Evolutionary conservation across 2,113 vertebrate species (phyloP).

Genomic region (Nesogale talazaci): DNA sequence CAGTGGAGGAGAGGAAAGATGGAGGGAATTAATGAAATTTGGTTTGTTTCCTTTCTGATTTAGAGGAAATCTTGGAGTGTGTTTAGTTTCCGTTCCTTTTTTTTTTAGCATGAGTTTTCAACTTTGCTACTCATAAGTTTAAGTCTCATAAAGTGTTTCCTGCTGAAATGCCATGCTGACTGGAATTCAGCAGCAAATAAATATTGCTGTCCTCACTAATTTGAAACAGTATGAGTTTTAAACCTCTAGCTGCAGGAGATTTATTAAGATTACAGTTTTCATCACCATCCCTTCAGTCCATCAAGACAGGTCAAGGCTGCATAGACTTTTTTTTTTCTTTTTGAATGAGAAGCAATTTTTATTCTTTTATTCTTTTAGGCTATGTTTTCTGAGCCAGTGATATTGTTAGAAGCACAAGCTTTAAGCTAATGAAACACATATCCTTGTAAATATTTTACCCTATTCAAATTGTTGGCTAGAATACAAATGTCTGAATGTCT

Average conservation of each 20-base stretch:
- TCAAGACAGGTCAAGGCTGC: constrained; percentile 81
- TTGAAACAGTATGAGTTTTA: constrained; percentile 88
- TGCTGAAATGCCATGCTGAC: constrained; percentile 85
- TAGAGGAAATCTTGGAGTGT: constrained; percentile 53
- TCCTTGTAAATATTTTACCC: constrained; percentile 61
- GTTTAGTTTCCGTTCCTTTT: constrained; percentile 59
- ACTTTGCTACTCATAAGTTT: constrained; percentile 81
- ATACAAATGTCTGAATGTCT: constrained; percentile 9
- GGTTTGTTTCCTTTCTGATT: constrained; percentile 42
- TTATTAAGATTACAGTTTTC: constrained; percentile 88
- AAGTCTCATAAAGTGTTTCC: constrained; percentile 85
- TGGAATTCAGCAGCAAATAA: constrained; percentile 86
- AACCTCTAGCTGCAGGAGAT: constrained; percentile 85
- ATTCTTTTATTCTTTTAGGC: constrained; percentile 77
- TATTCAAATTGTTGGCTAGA: constrained; percentile 41
- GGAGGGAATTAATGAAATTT: constrained; percentile 18
- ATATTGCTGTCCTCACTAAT: constrained; percentile 89
- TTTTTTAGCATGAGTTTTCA: constrained; percentile 69
- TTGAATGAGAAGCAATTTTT: constrained; percentile 66
- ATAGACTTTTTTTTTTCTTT: constrained; percentile 70
- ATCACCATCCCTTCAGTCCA: constrained; percentile 81
- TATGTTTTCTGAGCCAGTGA: not conserved
- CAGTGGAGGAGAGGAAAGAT: not conserved
- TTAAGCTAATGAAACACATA: constrained; percentile 72
- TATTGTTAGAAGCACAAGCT: constrained; percentile 1